Evolutionary conservation across 2,113 vertebrate species (phyloP).

Genomic region (Sander vitreus): DNA sequence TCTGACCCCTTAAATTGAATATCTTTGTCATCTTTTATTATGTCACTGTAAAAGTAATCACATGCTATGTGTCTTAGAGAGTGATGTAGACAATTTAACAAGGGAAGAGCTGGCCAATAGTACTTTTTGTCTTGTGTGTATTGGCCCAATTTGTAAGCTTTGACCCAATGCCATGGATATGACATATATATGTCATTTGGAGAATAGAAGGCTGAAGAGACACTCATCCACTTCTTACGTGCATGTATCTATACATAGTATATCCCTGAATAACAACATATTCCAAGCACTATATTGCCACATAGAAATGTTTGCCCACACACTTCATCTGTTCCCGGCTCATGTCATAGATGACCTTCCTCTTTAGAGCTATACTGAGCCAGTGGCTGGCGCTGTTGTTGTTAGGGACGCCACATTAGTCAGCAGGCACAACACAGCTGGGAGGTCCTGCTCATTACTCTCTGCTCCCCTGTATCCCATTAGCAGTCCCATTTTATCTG

Average conservation of each 20-base stretch:
- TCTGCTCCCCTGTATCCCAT: slow-evolving; percentile 59
- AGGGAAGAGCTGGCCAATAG: neutral
- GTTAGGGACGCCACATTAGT: slow-evolving; percentile 71
- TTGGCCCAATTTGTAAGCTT: neutral
- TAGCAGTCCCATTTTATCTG: slow-evolving; percentile 50
- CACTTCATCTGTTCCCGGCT: slow-evolving; percentile 32
- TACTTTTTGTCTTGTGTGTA: neutral
- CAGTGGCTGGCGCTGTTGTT: slow-evolving; percentile 45
- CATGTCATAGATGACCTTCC: slow-evolving; percentile 57
- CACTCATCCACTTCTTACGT: neutral
- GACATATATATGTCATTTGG: neutral
- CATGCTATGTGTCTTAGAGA: neutral
- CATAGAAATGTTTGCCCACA: slow-evolving; percentile 24
- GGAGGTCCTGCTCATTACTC: slow-evolving; percentile 59
- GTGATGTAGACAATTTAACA: neutral
- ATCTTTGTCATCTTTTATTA: neutral
- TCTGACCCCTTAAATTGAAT: neutral
- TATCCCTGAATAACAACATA: neutral
- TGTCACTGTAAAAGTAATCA: neutral
- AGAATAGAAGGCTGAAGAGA: neutral
- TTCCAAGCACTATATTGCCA: neutral
- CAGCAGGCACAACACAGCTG: slow-evolving; percentile 67
- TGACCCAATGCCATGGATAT: neutral
- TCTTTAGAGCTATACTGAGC: slow-evolving; percentile 46
- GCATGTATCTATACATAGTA: neutral